These are phyloP conservation scores for Gymnodraco acuticeps DNA, from an alignment of 2,797 vertebrate species.

Conservation along the genomic window DNA sequence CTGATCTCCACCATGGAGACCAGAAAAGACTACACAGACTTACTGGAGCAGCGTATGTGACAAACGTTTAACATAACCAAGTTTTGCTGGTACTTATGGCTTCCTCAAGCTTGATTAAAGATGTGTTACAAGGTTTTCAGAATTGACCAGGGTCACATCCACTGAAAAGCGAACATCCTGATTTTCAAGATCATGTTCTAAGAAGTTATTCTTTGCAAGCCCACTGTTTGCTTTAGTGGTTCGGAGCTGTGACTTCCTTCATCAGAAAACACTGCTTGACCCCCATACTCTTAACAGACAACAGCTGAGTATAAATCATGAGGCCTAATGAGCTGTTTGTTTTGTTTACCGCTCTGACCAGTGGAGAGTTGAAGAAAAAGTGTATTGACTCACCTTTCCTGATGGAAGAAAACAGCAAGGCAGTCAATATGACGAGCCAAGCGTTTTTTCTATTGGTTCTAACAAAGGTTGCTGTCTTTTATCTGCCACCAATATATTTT, in stretches of 20 bases:
- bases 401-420: background rate
- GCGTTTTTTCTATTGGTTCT: background rate
- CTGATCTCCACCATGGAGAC: background rate
- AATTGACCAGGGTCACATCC: background rate
- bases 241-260: slow-evolving; percentile 2
- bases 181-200: background rate
- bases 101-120: background rate
- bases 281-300: slow-evolving; percentile 3
- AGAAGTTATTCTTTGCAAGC: slow-evolving; percentile 8
- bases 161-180: background rate
- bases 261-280: slow-evolving; percentile 12
- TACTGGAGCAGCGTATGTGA: background rate
- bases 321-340: slow-evolving; percentile 19
- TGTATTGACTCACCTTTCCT: background rate
- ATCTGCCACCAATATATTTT: background rate
- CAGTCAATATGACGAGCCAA: background rate
- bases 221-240: slow-evolving; percentile 16
- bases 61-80: background rate
- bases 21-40: background rate
- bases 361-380: background rate
- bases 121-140: background rate
- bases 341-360: slow-evolving; percentile 8
- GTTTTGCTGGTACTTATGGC: background rate
- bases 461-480: background rate
- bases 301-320: slow-evolving; percentile 6